Conservation (phyloP, 1,140 invertebrate species). For the Plectrocnemia conspersa region DNA sequence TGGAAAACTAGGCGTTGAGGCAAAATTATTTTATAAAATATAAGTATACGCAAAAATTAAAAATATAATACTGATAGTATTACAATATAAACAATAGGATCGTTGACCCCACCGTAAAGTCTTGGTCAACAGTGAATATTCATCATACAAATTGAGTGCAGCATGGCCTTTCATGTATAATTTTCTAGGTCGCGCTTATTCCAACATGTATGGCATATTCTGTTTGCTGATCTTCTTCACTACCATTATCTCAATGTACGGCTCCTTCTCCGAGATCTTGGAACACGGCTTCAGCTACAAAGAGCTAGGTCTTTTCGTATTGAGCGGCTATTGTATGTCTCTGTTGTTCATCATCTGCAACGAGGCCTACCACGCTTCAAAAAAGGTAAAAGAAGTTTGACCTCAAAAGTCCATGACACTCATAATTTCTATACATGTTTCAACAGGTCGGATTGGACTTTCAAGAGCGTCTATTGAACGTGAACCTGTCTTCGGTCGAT, state of each 20-base stretch:
- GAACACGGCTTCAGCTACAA: constrained; percentile 64
- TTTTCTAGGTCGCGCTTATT: constrained; percentile 57
- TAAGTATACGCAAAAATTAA: too few species aligned
- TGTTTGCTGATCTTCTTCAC: constrained; percentile 65
- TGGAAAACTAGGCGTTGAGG: too few species aligned
- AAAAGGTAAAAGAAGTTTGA: constrained; percentile 43
- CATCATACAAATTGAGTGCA: too few species aligned
- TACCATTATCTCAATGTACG: constrained; percentile 63
- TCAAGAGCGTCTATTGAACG: constrained; percentile 58
- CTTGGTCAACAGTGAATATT: too few species aligned
- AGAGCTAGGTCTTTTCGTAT: constrained; percentile 62
- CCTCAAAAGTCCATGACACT: too few species aligned
- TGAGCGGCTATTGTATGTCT: constrained; percentile 62
- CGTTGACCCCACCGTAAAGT: too few species aligned
- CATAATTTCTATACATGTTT: constrained; percentile 17
- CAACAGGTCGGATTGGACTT: constrained; percentile 59
- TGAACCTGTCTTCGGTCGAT: constrained; percentile 59
- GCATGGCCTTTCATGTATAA: too few species aligned
- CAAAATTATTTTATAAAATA: too few species aligned
- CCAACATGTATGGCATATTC: constrained; percentile 67
- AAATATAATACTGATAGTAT: too few species aligned
- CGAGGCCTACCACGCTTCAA: constrained; percentile 61
- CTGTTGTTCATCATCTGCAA: constrained; percentile 65
- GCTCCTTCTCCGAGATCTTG: constrained; percentile 61
- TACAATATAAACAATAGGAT: too few species aligned